These are phyloP conservation scores for Hydractinia echinata DNA, from an alignment of 30 jellyfish, hydroid and myxozoan species.

Conservation along the genomic window DNA sequence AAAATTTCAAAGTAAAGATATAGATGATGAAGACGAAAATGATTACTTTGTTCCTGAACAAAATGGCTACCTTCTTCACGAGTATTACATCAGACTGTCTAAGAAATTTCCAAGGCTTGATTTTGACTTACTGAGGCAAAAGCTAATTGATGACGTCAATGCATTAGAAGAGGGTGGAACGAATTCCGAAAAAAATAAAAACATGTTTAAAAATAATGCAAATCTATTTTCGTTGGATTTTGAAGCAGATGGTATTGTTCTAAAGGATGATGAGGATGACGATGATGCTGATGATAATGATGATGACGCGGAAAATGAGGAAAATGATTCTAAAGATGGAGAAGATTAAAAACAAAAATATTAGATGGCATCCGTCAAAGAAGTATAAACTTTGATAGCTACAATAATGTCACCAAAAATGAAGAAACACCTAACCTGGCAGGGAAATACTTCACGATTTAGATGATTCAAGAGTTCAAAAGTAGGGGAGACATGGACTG, in stretches of 20 bases:
- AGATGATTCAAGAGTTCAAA: too few relatives aligned
- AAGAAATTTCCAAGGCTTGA: not conserved
- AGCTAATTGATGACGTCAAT: not conserved
- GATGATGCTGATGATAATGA: not conserved
- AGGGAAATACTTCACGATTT: too few relatives aligned
- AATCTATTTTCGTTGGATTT: not conserved
- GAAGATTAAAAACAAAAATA: not conserved
- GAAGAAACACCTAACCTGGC: too few relatives aligned
- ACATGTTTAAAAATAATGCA: not conserved
- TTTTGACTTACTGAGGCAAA: not conserved
- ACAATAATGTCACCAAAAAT: too few relatives aligned
- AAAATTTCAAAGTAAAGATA: too few relatives aligned
- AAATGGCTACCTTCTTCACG: constrained; percentile 12
- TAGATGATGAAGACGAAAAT: too few relatives aligned
- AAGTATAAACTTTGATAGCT: too few relatives aligned
- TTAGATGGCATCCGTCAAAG: not conserved
- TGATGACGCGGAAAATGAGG: not conserved
- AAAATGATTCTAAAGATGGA: not conserved
- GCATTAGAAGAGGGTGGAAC: not conserved
- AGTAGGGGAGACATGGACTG: too few relatives aligned
- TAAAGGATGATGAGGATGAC: not conserved
- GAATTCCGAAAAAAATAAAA: not conserved
- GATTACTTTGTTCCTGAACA: not conserved
- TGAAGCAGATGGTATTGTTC: constrained; percentile 1
- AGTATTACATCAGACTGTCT: not conserved